Evolutionary conservation across 1,140 invertebrate genomes (phyloP).

Genomic region (Aphis gossypii): DNA sequence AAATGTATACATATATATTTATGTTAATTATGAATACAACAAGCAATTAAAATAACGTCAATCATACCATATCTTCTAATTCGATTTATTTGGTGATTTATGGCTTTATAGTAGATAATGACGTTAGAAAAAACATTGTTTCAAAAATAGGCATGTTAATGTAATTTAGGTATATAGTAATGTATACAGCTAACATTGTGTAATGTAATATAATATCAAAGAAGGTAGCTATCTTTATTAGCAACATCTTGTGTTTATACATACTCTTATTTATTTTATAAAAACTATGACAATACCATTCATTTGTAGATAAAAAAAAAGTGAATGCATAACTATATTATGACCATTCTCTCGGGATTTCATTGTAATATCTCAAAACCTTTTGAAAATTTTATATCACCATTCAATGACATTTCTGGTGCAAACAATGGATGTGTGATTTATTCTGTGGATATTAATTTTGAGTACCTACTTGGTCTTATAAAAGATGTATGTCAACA

Average conservation of each 20-base stretch:
- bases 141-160: neutral
- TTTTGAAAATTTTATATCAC: neutral
- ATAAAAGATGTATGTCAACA: neutral
- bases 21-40: neutral
- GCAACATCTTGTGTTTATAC: neutral
- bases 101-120: neutral
- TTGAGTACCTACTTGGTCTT: neutral
- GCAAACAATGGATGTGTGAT: neutral
- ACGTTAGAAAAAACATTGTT: neutral
- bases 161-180: neutral
- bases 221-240: neutral
- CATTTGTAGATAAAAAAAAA: neutral
- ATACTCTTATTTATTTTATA: neutral
- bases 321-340: neutral
- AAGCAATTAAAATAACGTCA: neutral
- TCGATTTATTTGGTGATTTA: neutral
- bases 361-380: neutral
- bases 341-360: neutral
- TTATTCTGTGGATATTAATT: neutral
- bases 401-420: neutral
- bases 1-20: too few relatives aligned
- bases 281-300: neutral
- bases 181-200: neutral
- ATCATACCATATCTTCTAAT: neutral
- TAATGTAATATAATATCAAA: neutral